Base-by-base conservation (phyloP, 2,888 invertebrate genomes). In the Amiota minor region DNA sequence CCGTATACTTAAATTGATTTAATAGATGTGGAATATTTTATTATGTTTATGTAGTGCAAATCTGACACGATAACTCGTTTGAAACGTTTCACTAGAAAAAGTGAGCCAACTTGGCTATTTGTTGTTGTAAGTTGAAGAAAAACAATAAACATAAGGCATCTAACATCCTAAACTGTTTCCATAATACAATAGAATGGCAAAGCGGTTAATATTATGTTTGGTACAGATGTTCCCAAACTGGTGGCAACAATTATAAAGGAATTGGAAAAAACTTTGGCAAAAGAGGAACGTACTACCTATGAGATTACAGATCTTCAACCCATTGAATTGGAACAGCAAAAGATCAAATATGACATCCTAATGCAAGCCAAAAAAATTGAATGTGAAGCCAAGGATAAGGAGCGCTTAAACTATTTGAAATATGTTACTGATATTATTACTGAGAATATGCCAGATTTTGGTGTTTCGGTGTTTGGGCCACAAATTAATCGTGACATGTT, bases 41-140 rank as follows among this genome's bases (percentile, higher is more conserved):
- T 12, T 47, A 2, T 69, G 12, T 11, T 53, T 61, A 12, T 16
- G 67, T 46, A 80, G 89, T 89, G 89, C 71, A 95, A 95, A 89
- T 92, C 94, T n/a, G 96, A 97, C 86, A 92, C 92, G 0, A 95
- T 98, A 71, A 92, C 92, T 65, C 92, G 91, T 68, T 89, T 98
- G 74, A 92, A 93, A 85, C 91, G 95, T 74, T 97, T 97, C 88
- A 91, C 95, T 47, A 94, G 94, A 74, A 94, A 93, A 82, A 96
- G 97, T 89, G 95, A 97, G 87, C 97, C 98, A 0, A 95, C 95
- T 0, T 98, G 97, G 96, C 93, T 98, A 91, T 96, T 97, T 84
- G 93, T 95, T 76, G 94, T 94, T 78, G 96, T 96, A 92, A 92
- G 91, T 86, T 53, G 9, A 14, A 47, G 35, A 45, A 46, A 35